These are phyloP conservation scores for Dendrolimus punctatus DNA, from an alignment of 1,140 invertebrate genomes.

Conservation along the genomic window DNA sequence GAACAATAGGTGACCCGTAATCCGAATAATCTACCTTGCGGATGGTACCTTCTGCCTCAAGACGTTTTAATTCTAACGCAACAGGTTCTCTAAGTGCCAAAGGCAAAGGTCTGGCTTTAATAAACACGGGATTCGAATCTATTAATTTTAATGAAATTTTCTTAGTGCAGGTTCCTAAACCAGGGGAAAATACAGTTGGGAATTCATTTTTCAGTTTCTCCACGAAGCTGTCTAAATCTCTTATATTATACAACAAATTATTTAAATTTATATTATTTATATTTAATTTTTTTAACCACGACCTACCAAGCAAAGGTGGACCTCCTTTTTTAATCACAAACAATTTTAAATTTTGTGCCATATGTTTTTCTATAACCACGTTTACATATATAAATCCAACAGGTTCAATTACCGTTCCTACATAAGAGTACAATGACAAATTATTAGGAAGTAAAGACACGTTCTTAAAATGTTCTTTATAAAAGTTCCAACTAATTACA, in stretches of 20 bases:
- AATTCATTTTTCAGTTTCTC: neutral
- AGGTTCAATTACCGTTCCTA: neutral
- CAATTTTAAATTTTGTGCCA: too few relatives aligned
- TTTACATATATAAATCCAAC: neutral
- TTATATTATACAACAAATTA: neutral
- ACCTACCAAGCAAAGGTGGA: neutral
- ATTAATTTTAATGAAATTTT: neutral
- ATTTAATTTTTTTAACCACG: neutral
- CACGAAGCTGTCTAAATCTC: neutral
- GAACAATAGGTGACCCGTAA: neutral
- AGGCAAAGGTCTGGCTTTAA: neutral
- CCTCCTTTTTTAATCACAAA: conserved; percentile 1
- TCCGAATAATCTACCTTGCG: neutral
- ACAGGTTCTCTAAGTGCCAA: neutral
- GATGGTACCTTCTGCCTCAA: conserved; percentile 1
- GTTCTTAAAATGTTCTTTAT: neutral
- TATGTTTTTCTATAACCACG: neutral
- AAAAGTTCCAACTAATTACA: neutral
- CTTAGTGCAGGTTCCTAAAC: neutral
- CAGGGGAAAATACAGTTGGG: neutral
- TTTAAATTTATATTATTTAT: conserved; percentile 1
- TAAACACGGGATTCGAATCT: neutral
- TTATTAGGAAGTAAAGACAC: neutral
- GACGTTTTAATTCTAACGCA: conserved; percentile 1
- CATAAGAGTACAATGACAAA: neutral